These are phyloP conservation scores for Habrosyne pyritoides DNA, from an alignment of 2,888 invertebrate genomes.

Conservation along the genomic window DNA sequence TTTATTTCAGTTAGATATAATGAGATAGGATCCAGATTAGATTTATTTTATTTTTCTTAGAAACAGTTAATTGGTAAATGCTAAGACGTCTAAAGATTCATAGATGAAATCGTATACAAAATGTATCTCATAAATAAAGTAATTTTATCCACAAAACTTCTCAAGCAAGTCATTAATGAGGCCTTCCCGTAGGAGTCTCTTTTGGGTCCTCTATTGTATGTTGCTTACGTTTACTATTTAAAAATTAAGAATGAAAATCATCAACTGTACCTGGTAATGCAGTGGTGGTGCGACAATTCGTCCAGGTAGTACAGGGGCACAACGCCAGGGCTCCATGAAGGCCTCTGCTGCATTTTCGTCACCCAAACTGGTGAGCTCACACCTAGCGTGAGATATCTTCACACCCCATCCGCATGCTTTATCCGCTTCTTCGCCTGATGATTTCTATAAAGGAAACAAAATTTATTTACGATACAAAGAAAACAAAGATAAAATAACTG, in stretches of 20 bases:
- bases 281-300: constrained; percentile 66
- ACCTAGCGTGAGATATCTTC: constrained; percentile 66
- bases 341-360: constrained; percentile 52
- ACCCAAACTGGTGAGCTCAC: constrained; percentile 56
- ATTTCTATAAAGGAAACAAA: constrained; percentile 42
- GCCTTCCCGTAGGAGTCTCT: background rate
- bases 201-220: background rate
- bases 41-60: too few relatives aligned
- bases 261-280: constrained; percentile 58
- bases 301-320: constrained; percentile 68
- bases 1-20: too few relatives aligned
- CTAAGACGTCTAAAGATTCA: too few relatives aligned
- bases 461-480: background rate
- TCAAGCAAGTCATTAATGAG: too few relatives aligned
- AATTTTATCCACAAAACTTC: too few relatives aligned
- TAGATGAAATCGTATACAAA: too few relatives aligned
- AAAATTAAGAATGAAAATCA: background rate
- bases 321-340: constrained; percentile 72
- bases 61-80: too few relatives aligned
- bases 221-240: background rate
- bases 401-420: constrained; percentile 72
- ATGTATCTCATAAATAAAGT: too few relatives aligned
- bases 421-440: constrained; percentile 56
- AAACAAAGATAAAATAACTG: background rate
- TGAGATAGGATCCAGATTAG: too few relatives aligned